Evolutionary conservation across 1,140 invertebrate species (phyloP), one percentile per base, ranked within the genome.

Genomic region (Trichonephila inaurata): DNA sequence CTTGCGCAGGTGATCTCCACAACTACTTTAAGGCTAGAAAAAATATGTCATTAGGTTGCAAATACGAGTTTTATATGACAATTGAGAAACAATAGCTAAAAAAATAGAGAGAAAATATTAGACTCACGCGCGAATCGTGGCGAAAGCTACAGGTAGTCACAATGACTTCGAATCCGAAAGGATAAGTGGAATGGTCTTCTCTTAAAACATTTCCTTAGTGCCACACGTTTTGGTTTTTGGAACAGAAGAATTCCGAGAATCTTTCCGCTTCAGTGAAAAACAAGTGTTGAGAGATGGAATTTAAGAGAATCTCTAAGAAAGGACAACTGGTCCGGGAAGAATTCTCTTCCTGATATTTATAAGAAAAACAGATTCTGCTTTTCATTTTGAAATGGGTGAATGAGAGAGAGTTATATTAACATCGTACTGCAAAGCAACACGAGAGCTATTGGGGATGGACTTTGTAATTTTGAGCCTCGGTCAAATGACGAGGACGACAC

Each of bases 21-120:
- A 19, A 64, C 60, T 24, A 19, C 85, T 62, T 8, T 51, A 62
- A 44, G 86, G 21, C 8, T 66, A 60, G 40, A 88, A 44, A 88
- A 66, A 64, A 88, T 64, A 44, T 88, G 60, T 60, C 18, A 66
- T 88, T 88, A 64, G 86, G 16, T 88, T 88, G 86, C 28, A 88
- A 88, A 88, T 88, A 66, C 8, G 60, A 88, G 61, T 19, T 61
- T 88, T 64, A 19, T 66, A 88, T 66, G 86, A 33, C 86, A 88
- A 28, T 88, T 88, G 24, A 66, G 61, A 64, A 88, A 88, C 86
- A 88, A 88, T 88, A 44, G 86, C 62, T 24, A 14, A 66, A 24
- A 19, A 60, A 51, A 51, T 51, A 66, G 21, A 85, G 21, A 85
- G 51, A 85, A 51, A 85, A 61, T 85, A 85, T 66, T 40, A 12